Evolutionary conservation across 1,140 invertebrate species (phyloP), one percentile per base, ranked within the genome.

Genomic region (Onthophagus taurus): DNA sequence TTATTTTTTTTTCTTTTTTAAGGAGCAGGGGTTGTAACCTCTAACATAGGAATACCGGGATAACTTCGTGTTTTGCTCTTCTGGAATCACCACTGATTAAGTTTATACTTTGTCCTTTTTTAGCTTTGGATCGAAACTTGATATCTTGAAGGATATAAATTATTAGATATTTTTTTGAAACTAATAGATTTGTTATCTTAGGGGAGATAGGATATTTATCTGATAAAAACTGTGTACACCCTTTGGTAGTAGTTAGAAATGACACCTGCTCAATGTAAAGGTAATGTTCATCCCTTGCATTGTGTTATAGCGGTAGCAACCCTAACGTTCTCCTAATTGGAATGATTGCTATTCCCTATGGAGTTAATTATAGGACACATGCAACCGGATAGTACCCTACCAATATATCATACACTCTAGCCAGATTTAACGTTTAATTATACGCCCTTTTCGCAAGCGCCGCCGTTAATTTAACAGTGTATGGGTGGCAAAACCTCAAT

Each of bases 311-410:
- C 19, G 20, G 21, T 18, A 17, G 43, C 20, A 13, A 11, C 42
- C 30, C 4, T 4, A n/a, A n/a, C 14, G 31, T 30, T 47, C 36
- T 39, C 30, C 50, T 58, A 58, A 58, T 57, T 58, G 57, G 53
- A 58, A 58, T 58, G 57, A 58, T 58, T 58, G 54, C 54, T 48
- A 52, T 45, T 58, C 57, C 54, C 57, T 48, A 43, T 50, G 57
- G 57, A 58, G 53, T 58, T 58, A 58, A 58, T 58, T 58, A 58
- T 47, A 58, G 57, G 57, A 58, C 57, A 57, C 54, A 58, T 58
- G 57, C 51, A 58, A 58, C 54, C 16, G 29, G 57, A 58, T 53
- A 31, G 34, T 18, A 18, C 21, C 43, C 24, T 45, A n/a, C 38
- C 46, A 49, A 58, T 58, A 58, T 57, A 58, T 58, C 57, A 58